These are phyloP conservation scores for Apamea monoglypha DNA, from an alignment of 2,888 invertebrate genomes.

Conservation along the genomic window DNA sequence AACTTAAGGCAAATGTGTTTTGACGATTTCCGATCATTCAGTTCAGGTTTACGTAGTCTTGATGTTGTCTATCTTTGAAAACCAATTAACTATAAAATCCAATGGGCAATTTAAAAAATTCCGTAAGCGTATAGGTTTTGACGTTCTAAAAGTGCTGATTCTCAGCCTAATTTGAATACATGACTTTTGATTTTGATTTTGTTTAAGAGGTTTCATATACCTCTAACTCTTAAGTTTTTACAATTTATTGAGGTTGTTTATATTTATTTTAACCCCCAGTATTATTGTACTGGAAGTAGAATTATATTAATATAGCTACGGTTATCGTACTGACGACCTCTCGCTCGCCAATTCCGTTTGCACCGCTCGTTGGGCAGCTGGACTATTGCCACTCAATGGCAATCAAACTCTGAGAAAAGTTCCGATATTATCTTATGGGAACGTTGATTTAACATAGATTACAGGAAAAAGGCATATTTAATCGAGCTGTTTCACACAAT, in stretches of 20 bases:
- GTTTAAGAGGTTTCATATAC: too few relatives aligned
- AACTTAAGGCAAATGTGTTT: not conserved
- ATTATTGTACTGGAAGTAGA: not conserved
- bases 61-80: not conserved
- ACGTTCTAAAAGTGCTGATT: too few relatives aligned
- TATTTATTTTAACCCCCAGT: not conserved
- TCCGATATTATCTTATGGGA: constrained; percentile 16
- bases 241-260: not conserved
- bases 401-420: constrained; percentile 11
- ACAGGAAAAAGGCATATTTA: constrained; percentile 32
- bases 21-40: not conserved
- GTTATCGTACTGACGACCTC: not conserved
- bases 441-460: constrained; percentile 34
- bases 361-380: not conserved
- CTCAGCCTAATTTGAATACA: too few relatives aligned
- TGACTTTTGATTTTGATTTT: too few relatives aligned
- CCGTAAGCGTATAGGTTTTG: too few relatives aligned
- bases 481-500: constrained; percentile 63
- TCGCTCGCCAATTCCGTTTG: not conserved
- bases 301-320: not conserved
- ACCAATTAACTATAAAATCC: not conserved
- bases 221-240: not conserved
- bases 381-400: not conserved
- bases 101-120: not conserved
- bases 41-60: not conserved